Percentiles rank a stretch among this genome's conserved stretches.
Conservation (phyloP, 2,113 vertebrate genomes). For the Lucifuga dentata region DNA sequence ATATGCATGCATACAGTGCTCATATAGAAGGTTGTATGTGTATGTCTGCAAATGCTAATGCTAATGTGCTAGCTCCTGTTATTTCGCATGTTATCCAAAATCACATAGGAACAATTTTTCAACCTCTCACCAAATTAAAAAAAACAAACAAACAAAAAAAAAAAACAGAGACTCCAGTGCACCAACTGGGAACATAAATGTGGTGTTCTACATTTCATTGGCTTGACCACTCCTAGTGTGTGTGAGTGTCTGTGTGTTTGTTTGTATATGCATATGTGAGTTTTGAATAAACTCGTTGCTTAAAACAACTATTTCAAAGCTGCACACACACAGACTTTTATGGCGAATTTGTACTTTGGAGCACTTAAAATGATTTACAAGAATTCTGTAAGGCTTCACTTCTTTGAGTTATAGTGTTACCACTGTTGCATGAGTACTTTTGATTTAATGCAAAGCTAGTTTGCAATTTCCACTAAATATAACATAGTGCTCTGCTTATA, state of each 20-base stretch:
- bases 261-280: background rate
- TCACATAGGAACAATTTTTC: slow-evolving; percentile 44
- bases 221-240: background rate
- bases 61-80: slow-evolving; percentile 16
- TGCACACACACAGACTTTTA: slow-evolving; percentile 15
- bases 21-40: background rate
- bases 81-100: slow-evolving; percentile 38
- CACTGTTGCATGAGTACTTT: no score
- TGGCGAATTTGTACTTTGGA: slow-evolving; percentile 31
- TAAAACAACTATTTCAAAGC: slow-evolving; percentile 35
- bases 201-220: slow-evolving; percentile 14
- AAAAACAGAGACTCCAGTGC: slow-evolving; percentile 14
- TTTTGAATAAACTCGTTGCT: slow-evolving; percentile 12
- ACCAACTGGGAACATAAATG: slow-evolving; percentile 34
- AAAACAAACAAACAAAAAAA: slow-evolving; percentile 49
- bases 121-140: no score
- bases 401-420: no score
- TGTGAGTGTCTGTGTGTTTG: slow-evolving; percentile 11
- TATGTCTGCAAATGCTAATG: background rate
- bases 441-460: slow-evolving; percentile 4
- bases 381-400: no score
- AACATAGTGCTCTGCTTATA: background rate
- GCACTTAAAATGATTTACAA: no score
- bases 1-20: slow-evolving; percentile 1
- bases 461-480: background rate